Evolutionary conservation across 2,888 invertebrate species (phyloP), one percentile per base, ranked within the genome.

Genomic region (Dryocosmus kuriphilus): DNA sequence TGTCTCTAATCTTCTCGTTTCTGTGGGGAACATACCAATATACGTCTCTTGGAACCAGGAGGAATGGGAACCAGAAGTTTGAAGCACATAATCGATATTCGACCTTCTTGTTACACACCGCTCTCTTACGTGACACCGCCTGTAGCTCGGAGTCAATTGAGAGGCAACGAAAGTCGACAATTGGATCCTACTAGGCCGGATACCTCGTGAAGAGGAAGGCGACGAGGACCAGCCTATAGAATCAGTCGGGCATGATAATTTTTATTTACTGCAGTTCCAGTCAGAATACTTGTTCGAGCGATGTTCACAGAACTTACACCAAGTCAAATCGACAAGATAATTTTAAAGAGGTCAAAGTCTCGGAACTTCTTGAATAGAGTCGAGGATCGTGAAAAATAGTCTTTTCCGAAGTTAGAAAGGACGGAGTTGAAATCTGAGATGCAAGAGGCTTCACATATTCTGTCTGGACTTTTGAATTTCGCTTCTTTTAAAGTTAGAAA

Each of bases 71-170:
- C 62, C 32, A 60, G 65, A 76, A 76, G 73, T 81, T 79, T 78
- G 57, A 65, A 74, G 76, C 55, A 65, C 57, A 82, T 77, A 86
- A 86, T 86, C 86, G 85, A 86, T 86, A 86, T 81, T 85, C 83
- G 81, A 81, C 81, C 85, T 85, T 83, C 75, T 82, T 82, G 75
- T 77, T 77, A 78, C 74, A 41, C 71, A 38, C 65, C 27, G 9
- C 61, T 57, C 77, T 78, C 76, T 55, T 30, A 35, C 16, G 60
- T 30, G 75, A 30, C 73, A 55, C 63, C 57, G 55, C 60, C 75
- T 60, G 60, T 60, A 27, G 57, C 24, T 57, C 22, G 11, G 14
- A 57, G 57, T 24, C 57, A 57, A 57, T 32, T 9, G 32, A 62
- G 63, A 35, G 35, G 9, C 32, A 35, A 63, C 63, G 63, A 22